Conservation (phyloP, 2,888 invertebrate genomes). For the Ectemnius cavifrons region DNA sequence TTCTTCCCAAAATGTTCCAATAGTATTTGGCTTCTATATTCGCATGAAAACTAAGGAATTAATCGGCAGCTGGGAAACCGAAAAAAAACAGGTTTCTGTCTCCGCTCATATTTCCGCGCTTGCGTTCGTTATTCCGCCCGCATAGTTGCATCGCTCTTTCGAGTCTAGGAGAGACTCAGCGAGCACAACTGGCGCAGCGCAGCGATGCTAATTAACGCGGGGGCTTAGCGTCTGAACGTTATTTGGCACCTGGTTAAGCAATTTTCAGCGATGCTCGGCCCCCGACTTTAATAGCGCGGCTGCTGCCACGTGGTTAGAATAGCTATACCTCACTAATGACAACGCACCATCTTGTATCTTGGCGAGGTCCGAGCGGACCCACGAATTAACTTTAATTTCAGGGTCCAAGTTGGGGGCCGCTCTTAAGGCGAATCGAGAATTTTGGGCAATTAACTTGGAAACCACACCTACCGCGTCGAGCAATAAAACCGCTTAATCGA, state of each 20-base stretch:
- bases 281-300: constrained; percentile 40
- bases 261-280: constrained; percentile 23
- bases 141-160: neutral
- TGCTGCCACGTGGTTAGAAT: constrained; percentile 34
- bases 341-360: constrained; percentile 41
- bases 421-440: constrained; percentile 46
- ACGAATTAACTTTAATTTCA: constrained; percentile 61
- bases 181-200: constrained; percentile 12
- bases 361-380: constrained; percentile 26
- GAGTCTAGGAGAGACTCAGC: neutral
- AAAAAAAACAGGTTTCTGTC: no score
- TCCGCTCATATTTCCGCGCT: neutral
- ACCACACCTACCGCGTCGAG: constrained; percentile 40
- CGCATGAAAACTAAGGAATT: no score
- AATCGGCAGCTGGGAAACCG: no score
- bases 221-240: neutral
- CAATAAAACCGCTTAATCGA: constrained; percentile 55
- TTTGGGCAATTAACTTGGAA: constrained; percentile 56
- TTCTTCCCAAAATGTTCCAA: no score
- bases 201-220: constrained; percentile 38
- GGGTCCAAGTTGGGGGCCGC: constrained; percentile 38
- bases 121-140: neutral
- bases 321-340: constrained; percentile 49
- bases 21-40: no score
- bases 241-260: constrained; percentile 32